Evolutionary conservation across 2,113 vertebrate genomes (phyloP).

Genomic region (Sorex fumeus): DNA sequence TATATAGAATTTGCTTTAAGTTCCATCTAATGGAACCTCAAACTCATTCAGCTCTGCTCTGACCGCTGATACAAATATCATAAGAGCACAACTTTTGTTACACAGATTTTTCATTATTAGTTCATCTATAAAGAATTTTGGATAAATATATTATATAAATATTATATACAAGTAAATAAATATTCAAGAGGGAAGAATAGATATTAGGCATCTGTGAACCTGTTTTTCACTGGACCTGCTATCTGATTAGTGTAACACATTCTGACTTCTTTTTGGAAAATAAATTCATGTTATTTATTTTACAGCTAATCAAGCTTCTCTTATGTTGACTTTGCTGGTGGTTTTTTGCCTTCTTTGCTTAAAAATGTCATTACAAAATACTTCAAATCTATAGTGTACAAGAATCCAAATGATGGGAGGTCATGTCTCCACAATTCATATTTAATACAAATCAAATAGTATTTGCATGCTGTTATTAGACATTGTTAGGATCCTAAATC

Average conservation of each 20-base stretch:
- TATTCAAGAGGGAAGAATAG: constrained; percentile 14
- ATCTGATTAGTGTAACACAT: not conserved
- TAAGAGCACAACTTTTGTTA: constrained; percentile 5
- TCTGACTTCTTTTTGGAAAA: constrained; percentile 32
- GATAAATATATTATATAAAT: constrained; percentile 19
- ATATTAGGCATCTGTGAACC: not conserved
- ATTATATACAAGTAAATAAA: not conserved
- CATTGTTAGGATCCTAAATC: not conserved
- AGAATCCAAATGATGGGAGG: not conserved
- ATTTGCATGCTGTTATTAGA: not conserved
- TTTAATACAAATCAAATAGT: too few relatives aligned
- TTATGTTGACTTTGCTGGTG: not conserved
- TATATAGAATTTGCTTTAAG: constrained; percentile 54
- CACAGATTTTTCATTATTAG: not conserved
- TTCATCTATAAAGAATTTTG: not conserved
- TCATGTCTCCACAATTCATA: not conserved
- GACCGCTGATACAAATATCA: not conserved
- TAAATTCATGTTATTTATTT: not conserved
- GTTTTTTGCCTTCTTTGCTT: constrained; percentile 18
- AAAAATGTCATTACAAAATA: not conserved
- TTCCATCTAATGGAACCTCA: not conserved
- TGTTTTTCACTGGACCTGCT: not conserved
- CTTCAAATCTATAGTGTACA: not conserved
- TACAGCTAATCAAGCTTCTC: constrained; percentile 3
- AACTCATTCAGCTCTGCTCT: not conserved